Evolutionary conservation across 2,888 invertebrate species (phyloP), one percentile per base, ranked within the genome.

Genomic region (Epinotia demarniana): DNA sequence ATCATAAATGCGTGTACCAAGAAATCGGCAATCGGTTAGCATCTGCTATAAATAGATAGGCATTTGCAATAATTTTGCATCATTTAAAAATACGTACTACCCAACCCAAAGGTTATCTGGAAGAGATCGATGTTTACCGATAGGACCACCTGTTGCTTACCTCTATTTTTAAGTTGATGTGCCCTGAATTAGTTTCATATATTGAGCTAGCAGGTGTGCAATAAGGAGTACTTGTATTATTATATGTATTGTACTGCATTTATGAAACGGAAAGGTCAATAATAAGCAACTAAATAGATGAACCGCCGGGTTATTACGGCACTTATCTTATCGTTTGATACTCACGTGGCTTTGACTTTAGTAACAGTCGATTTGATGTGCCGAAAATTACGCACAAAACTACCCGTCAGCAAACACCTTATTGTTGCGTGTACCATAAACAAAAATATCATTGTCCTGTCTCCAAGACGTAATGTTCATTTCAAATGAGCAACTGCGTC

Each of bases 371-470:
- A 66, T 33, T 53, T 19, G n/a, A 66, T 53, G n/a, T 39, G 9
- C n/a, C 49, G 58, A 62, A 71, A 13, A 71, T 53, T 71, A 62
- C 70, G 33, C 13, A 62, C 33, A 43, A 23, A 33, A 46, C 46
- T 49, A 49, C 62, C 39, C 53, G 39, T 67, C 61, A 46, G 43
- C 61, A 62, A 46, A 43, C 19, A 39, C 61, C 60, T 39, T 55
- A 68, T 61, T 55, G 55, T 43, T 61, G 53, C 39, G 8, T 68
- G 43, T 61, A 6, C 23, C 11, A 69, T 69, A 69, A 63, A 72
- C 86, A 89, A 86, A 85, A 85, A 75, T 87, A 75, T 87, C 81
- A 87, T 87, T 87, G 87, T 85, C 78, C 81, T 85, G 85, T 85
- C 86, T 79, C 82, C 77, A 78, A 82, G 78, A 81, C 84, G 83